Percentiles rank a stretch among this genome's conserved stretches.
Conservation (phyloP, 2,797 vertebrate genomes). For the Scleropages formosus region DNA sequence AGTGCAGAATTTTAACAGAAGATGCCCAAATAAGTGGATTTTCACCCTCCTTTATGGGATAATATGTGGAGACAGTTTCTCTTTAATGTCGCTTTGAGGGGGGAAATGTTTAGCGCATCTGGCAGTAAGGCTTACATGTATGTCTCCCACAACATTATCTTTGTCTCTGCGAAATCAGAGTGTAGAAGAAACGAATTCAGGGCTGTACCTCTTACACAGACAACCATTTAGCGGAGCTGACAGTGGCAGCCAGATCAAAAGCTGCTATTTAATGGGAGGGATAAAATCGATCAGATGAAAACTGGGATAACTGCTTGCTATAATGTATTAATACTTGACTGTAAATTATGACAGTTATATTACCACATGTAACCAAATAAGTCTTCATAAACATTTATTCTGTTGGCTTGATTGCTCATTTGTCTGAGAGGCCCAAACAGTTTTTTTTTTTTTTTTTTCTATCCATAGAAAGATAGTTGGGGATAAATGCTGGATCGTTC, state of each 20-base stretch:
- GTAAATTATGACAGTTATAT: slow-evolving; percentile 6
- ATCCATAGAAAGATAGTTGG: too few relatives aligned
- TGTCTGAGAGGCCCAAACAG: slow-evolving; percentile 23
- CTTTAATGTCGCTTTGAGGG: slow-evolving; percentile 34
- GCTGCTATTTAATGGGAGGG: slow-evolving; percentile 48
- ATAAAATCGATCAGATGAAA: slow-evolving; percentile 71
- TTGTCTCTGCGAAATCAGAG: slow-evolving; percentile 65
- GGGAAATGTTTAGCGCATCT: slow-evolving; percentile 47
- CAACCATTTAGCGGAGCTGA: slow-evolving; percentile 70
- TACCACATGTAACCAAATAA: not conserved
- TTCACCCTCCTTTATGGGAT: slow-evolving; percentile 20
- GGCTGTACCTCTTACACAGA: slow-evolving; percentile 66
- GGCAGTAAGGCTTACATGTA: slow-evolving; percentile 60
- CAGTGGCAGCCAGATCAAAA: slow-evolving; percentile 78
- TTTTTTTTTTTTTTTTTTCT: slow-evolving; percentile 48
- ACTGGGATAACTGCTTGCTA: slow-evolving; percentile 79
- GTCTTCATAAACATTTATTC: too few relatives aligned
- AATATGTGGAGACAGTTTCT: slow-evolving; percentile 32
- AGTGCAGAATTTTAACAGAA: not conserved
- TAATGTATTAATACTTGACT: slow-evolving; percentile 55
- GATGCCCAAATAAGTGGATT: not conserved
- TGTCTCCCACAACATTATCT: slow-evolving; percentile 63
- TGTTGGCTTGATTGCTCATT: slow-evolving; percentile 49
- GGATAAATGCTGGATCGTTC: slow-evolving; percentile 1
- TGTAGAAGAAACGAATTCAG: slow-evolving; percentile 53